phyloP scores from a whole-genome alignment of 2,888 invertebrate genomes.

The Cheilosia grossa region DNA sequence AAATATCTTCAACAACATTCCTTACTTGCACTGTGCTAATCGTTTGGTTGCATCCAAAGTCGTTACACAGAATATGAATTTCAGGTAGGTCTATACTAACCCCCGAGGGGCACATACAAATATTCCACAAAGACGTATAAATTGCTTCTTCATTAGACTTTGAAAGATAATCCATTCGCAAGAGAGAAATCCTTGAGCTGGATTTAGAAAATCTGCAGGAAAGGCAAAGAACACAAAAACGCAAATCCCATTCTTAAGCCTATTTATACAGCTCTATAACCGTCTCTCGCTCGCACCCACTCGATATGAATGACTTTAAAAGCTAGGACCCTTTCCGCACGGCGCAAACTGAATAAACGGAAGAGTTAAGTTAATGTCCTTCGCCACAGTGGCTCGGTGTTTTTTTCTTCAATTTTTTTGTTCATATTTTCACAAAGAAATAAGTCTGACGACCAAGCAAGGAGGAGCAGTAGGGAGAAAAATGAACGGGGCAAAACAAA shows the following conservation, averaged over 20 bases:
- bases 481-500: conserved; percentile 52
- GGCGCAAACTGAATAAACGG: conserved; percentile 55
- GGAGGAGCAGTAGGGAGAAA: neutral
- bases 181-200: conserved; percentile 67
- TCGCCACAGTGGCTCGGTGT: conserved; percentile 43
- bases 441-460: conserved; percentile 4
- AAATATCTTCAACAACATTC: no score
- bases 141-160: conserved; percentile 74
- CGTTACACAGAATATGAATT: neutral
- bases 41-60: neutral
- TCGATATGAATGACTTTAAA: conserved; percentile 63
- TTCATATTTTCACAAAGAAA: no score
- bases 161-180: conserved; percentile 70
- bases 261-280: conserved; percentile 59
- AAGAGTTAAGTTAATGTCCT: conserved; percentile 75
- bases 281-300: neutral
- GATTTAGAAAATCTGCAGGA: conserved; percentile 58
- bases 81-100: neutral
- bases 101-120: conserved; percentile 52
- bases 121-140: conserved; percentile 66
- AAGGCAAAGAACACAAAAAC: conserved; percentile 30
- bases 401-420: neutral
- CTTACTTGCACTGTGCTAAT: conserved; percentile 11
- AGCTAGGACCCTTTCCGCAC: conserved; percentile 7
- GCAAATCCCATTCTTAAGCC: conserved; percentile 58